A percentile compares a stretch with the other conserved stretches of the same genome.
These are phyloP conservation scores for Athene noctua DNA, from an alignment of 2,113 vertebrate genomes.

Conservation along the genomic window DNA sequence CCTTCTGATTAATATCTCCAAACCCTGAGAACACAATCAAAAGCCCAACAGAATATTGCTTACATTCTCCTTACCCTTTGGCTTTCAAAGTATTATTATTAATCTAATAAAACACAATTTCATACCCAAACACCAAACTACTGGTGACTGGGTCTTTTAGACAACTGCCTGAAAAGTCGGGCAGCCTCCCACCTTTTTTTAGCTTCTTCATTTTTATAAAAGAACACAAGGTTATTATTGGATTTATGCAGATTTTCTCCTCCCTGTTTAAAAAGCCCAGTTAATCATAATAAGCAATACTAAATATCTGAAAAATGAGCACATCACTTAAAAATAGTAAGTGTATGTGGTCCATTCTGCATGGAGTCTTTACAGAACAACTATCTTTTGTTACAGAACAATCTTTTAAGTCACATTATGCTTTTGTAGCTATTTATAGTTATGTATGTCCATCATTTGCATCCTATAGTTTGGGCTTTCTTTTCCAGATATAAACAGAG, in stretches of 20 bases:
- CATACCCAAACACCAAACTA: background rate
- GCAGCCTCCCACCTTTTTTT: background rate
- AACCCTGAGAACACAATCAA: background rate
- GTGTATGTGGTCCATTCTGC: background rate
- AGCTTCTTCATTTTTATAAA: background rate
- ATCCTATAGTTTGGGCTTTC: conserved; percentile 61
- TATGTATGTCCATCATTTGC: background rate
- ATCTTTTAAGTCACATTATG: conserved; percentile 21
- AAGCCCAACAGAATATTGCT: background rate
- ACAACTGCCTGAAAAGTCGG: background rate
- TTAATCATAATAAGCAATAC: background rate
- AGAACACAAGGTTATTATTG: background rate
- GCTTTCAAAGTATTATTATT: background rate
- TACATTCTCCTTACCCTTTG: background rate
- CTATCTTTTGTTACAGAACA: background rate
- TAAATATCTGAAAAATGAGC: background rate
- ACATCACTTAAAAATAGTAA: background rate
- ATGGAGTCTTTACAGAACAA: background rate
- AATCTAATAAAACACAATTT: background rate
- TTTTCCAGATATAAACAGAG: conserved; percentile 64
- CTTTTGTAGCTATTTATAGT: conserved; percentile 67
- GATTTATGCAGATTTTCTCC: background rate
- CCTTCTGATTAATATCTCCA: background rate
- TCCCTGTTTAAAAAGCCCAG: background rate
- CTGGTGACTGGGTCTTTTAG: background rate